A percentile compares a stretch with the other conserved stretches of the same genome.
Conservation (phyloP, 2,113 vertebrate species). For the Gallinago paraguaiae region DNA sequence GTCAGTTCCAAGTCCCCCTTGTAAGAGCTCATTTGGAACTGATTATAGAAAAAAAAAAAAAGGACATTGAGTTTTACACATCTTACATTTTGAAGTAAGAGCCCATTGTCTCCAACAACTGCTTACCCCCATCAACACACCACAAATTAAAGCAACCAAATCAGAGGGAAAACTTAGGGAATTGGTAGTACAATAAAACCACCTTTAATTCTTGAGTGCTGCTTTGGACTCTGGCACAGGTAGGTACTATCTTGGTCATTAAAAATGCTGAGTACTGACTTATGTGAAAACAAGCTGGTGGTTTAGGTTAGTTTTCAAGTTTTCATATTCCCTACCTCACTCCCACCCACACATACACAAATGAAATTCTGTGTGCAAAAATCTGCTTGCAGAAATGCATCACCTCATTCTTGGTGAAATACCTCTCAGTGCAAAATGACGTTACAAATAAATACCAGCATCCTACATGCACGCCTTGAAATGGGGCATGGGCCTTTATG, state of each 20-base stretch:
- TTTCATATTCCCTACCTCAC: background rate
- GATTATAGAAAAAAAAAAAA: constrained; percentile 57
- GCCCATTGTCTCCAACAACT: background rate
- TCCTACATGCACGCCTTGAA: background rate
- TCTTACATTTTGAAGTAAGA: constrained; percentile 57
- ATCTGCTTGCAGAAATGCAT: background rate
- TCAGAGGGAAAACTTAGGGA: background rate
- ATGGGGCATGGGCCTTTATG: background rate
- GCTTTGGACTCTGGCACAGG: background rate
- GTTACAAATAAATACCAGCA: background rate
- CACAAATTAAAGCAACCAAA: background rate
- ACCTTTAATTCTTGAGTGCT: background rate
- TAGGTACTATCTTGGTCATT: background rate
- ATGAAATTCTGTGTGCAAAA: background rate
- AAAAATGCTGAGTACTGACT: background rate
- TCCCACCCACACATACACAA: background rate
- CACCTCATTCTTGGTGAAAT: background rate
- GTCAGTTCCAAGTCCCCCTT: constrained; percentile 60
- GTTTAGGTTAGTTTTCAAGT: constrained; percentile 3
- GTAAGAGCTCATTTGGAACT: constrained; percentile 74
- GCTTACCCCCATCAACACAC: background rate
- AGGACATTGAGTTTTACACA: constrained; percentile 55
- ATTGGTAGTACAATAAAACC: background rate
- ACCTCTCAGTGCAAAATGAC: background rate
- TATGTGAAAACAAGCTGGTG: background rate